Evolutionary conservation across 2,888 invertebrate genomes (phyloP), one percentile per base, ranked within the genome.

Genomic region (Drosophila sordidula): DNA sequence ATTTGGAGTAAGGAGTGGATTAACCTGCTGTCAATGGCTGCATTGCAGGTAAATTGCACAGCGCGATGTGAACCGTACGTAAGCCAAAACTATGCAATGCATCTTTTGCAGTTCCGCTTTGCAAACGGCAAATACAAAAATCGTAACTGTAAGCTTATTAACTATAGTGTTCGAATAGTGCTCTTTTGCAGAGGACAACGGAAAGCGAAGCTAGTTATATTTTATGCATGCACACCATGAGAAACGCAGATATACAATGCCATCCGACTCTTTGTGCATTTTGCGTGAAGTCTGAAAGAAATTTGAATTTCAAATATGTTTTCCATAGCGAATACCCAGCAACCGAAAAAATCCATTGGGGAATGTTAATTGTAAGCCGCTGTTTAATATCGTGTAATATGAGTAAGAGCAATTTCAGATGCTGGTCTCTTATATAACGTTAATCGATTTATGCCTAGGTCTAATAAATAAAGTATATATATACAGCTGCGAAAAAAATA

Each of bases 1-100:
- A 82, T 83, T 82, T 86, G 25, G 55, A 41, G 38, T 65, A 73
- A 63, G 74, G 73, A 56, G 66, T 78, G 78, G 62, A 67, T 58
- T 61, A 70, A 65, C 54, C 70, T 74, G 67, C 47, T 62, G 61
- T 45, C 38, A 55, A 26, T 41, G 41, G 34, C 14, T 64, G 14
- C n/a, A 54, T 51, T 57, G 45, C 56, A 32, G 58, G 25, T 62
- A 41, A 29, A 54, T 44, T 26, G n/a, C 34, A 55, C 12, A 61
- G 29, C n/a, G 26, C 45, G 32, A 52, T 52, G 25, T 45, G 34
- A 49, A 42, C 6, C 34, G 18, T n/a, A 42, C 12, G 32, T 39
- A 42, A 32, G 11, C 22, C 25, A 22, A 41, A 41, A 39, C 41
- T 16, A 29, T 26, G 32, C 29, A 62, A 34, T 65, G 54, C 34